Evolutionary conservation across 2,113 vertebrate species (phyloP).

Genomic region (Diphyllodes magnificus): DNA sequence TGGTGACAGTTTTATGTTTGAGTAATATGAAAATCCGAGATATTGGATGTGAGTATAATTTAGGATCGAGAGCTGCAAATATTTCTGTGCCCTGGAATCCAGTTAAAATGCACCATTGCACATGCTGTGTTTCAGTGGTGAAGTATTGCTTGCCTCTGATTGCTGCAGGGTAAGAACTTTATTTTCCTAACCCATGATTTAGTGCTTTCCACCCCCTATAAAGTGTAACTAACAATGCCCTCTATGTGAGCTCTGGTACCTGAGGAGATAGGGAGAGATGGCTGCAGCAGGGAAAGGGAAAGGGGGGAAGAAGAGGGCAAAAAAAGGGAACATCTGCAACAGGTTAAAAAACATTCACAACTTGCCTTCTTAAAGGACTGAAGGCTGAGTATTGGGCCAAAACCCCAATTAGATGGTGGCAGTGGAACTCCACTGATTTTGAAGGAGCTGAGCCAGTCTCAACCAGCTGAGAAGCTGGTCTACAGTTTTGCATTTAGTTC

Average conservation of each 20-base stretch:
- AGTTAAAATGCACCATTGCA: conserved; percentile 42
- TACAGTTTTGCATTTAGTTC: background rate
- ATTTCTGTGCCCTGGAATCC: conserved; percentile 38
- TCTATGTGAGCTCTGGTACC: background rate
- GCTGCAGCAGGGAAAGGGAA: background rate
- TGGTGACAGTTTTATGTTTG: conserved; percentile 54
- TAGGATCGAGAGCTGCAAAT: conserved; percentile 4
- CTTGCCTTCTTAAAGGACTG: background rate
- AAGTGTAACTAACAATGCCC: conserved; percentile 28
- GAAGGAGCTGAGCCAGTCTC: background rate
- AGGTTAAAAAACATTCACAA: background rate
- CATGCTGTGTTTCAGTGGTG: background rate
- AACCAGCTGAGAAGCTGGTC: background rate
- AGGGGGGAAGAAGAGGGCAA: background rate
- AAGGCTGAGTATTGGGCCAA: background rate
- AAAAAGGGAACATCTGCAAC: background rate
- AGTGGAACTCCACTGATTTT: background rate
- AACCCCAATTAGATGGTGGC: background rate
- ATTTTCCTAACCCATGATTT: conserved; percentile 44
- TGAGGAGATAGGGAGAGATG: background rate
- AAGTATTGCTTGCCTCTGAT: conserved; percentile 11
- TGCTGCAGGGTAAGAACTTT: conserved; percentile 38
- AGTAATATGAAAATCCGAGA: conserved; percentile 46
- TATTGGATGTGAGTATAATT: conserved; percentile 34
- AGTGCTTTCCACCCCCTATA: conserved; percentile 25